Conservation (phyloP, 2,888 invertebrate genomes). For the Drosophila histrio region DNA sequence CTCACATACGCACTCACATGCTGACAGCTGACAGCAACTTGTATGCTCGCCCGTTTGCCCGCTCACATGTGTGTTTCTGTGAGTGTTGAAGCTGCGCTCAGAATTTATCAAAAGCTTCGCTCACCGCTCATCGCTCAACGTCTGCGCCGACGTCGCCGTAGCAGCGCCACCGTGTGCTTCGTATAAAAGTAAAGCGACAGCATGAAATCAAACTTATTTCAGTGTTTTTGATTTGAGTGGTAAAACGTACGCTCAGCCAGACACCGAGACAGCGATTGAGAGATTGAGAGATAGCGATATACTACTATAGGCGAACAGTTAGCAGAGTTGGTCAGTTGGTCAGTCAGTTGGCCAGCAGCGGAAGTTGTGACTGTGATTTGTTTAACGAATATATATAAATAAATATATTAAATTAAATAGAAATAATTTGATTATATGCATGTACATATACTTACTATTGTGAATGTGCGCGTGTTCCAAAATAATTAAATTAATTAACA, state of each 20-base stretch:
- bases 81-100: slow-evolving; percentile 60
- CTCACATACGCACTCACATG: background rate
- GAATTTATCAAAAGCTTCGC: slow-evolving; percentile 71
- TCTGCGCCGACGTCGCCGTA: slow-evolving; percentile 33
- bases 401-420: background rate
- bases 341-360: slow-evolving; percentile 27
- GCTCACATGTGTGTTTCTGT: background rate
- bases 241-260: slow-evolving; percentile 74
- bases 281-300: slow-evolving; percentile 11
- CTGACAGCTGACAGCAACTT: slow-evolving; percentile 58
- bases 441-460: slow-evolving; percentile 15
- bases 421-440: slow-evolving; percentile 25
- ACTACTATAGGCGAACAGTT: slow-evolving; percentile 27
- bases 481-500: background rate
- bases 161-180: slow-evolving; percentile 44
- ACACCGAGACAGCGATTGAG: slow-evolving; percentile 49
- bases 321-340: slow-evolving; percentile 51
- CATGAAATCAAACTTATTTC: slow-evolving; percentile 83
- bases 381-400: slow-evolving; percentile 3
- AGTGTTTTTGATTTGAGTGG: slow-evolving; percentile 83
- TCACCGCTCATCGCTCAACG: slow-evolving; percentile 54
- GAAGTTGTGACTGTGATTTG: slow-evolving; percentile 31
- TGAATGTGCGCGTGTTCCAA: slow-evolving; percentile 37
- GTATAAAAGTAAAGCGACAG: slow-evolving; percentile 84
- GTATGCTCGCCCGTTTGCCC: slow-evolving; percentile 30